phyloP scores from a whole-genome alignment of 1,140 invertebrate genomes.

The Archegozetes longisetosus region DNA sequence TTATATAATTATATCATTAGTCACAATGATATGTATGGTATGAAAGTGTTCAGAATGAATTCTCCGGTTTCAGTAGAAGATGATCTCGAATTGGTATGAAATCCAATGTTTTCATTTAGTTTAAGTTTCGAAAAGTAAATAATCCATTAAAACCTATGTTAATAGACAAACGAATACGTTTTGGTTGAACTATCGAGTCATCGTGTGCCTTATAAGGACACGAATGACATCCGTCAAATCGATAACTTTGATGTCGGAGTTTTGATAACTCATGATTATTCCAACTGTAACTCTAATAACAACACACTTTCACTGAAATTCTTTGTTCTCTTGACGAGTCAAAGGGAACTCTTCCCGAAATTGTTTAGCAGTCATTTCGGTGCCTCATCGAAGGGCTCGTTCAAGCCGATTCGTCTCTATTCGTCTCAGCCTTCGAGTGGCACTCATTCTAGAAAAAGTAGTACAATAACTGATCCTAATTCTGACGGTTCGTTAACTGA shows the following conservation, averaged over 20 bases:
- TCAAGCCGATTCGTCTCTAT: constrained; percentile 17
- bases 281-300: constrained; percentile 25
- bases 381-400: constrained; percentile 12
- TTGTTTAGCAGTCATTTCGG: constrained; percentile 22
- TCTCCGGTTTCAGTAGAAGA: too few species aligned
- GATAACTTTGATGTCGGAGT: constrained; percentile 53
- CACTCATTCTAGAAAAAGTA: constrained; percentile 17
- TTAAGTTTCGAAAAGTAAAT: too few species aligned
- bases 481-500: background rate
- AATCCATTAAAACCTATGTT: background rate
- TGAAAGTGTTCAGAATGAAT: constrained; percentile 50
- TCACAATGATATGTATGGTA: constrained; percentile 49
- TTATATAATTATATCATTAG: constrained; percentile 54
- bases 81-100: too few species aligned
- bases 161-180: constrained; percentile 35
- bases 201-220: constrained; percentile 41
- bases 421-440: background rate
- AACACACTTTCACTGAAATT: constrained; percentile 44
- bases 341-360: constrained; percentile 50
- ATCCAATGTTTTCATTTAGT: too few species aligned
- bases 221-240: constrained; percentile 42
- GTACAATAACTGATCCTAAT: background rate
- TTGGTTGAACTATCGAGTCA: constrained; percentile 40
- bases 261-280: constrained; percentile 37
- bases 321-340: constrained; percentile 52